Evolutionary conservation across 2,113 vertebrate species (phyloP).

Genomic region (Rhabdornis inornatus): DNA sequence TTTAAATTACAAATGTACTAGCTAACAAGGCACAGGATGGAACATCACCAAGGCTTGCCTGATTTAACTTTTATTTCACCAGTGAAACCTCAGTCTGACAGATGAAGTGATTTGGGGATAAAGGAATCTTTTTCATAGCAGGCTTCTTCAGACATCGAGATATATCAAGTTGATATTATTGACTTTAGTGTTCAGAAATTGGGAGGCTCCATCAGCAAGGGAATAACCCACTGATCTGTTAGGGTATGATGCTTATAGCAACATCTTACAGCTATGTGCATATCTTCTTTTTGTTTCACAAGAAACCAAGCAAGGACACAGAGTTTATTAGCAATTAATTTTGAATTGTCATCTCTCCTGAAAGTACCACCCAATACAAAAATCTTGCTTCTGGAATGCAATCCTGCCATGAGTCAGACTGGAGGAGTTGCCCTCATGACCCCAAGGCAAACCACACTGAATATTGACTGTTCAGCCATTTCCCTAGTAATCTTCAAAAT

Average conservation of each 20-base stretch:
- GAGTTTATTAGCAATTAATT: slow-evolving; percentile 1
- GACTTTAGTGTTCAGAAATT: neutral
- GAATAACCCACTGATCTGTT: neutral
- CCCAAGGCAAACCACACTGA: neutral
- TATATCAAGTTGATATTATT: neutral
- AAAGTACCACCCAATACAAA: neutral
- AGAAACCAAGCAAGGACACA: neutral
- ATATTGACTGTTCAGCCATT: neutral
- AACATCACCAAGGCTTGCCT: neutral
- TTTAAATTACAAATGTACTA: neutral
- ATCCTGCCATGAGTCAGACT: neutral
- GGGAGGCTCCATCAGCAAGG: neutral
- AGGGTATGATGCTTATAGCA: neutral
- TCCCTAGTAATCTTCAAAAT: neutral
- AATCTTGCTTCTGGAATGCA: slow-evolving; percentile 18
- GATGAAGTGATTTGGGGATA: neutral
- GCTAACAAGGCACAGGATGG: neutral
- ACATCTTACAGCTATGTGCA: neutral
- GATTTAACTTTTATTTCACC: slow-evolving; percentile 4
- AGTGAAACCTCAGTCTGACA: neutral
- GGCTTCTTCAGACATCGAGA: neutral
- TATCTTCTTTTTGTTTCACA: neutral
- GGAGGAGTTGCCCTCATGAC: neutral
- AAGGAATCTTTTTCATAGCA: neutral
- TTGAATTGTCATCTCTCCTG: slow-evolving; percentile 3